These are phyloP conservation scores for Parnassius apollo DNA, from an alignment of 2,888 invertebrate genomes.

Conservation along the genomic window DNA sequence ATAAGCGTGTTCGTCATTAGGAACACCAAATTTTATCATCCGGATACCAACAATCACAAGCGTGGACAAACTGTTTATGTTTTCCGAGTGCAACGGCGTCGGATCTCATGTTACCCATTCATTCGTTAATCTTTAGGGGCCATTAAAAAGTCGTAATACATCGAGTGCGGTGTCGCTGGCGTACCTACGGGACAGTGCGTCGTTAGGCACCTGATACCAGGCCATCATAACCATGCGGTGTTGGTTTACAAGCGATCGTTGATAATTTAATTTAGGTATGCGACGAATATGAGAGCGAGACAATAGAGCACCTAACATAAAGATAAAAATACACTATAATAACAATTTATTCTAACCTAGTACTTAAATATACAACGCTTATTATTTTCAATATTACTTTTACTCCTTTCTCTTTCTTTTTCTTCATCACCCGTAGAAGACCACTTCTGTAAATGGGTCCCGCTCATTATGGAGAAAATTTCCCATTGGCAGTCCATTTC, in stretches of 20 bases:
- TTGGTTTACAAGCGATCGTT: constrained; percentile 45
- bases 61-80: constrained; percentile 67
- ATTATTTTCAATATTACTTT: no score
- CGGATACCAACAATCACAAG: constrained; percentile 50
- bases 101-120: constrained; percentile 75
- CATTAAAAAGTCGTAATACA: constrained; percentile 75
- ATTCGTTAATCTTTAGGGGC: constrained; percentile 70
- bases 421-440: no score
- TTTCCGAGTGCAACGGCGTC: constrained; percentile 56
- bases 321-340: background rate
- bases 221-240: constrained; percentile 60
- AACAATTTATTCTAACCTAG: background rate
- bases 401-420: no score
- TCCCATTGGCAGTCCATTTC: no score
- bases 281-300: constrained; percentile 40
- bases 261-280: constrained; percentile 54
- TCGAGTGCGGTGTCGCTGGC: constrained; percentile 51
- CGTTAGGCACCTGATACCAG: constrained; percentile 76
- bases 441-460: no score
- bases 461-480: no score
- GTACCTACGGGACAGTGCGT: constrained; percentile 75
- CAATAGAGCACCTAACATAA: constrained; percentile 15
- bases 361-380: no score
- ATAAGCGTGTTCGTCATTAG: constrained; percentile 44
- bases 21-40: constrained; percentile 69